These are phyloP conservation scores for Gymnocephalus cernua DNA, from an alignment of 2,113 vertebrate genomes.

Conservation along the genomic window DNA sequence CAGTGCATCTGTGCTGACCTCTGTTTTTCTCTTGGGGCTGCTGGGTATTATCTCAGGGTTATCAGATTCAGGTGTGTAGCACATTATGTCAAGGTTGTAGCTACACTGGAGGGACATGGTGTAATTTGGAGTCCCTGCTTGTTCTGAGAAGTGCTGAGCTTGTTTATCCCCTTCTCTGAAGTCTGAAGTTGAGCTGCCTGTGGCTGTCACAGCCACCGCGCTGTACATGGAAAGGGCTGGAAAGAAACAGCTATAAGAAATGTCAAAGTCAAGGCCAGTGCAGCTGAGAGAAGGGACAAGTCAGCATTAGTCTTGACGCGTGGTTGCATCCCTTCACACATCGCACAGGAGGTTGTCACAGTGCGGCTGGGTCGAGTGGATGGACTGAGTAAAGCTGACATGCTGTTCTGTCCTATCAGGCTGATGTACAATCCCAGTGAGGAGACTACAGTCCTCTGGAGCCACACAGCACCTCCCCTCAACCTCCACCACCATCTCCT, in stretches of 20 bases:
- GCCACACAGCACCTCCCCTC: conserved; percentile 55
- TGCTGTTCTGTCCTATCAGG: conserved; percentile 74
- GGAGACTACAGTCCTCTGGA: conserved; percentile 71
- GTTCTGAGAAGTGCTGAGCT: conserved; percentile 58
- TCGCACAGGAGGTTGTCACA: conserved; percentile 54
- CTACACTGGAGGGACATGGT: conserved; percentile 53
- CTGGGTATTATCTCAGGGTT: conserved; percentile 32
- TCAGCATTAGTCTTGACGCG: conserved; percentile 44
- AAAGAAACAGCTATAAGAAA: conserved; percentile 23
- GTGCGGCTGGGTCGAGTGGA: conserved; percentile 40
- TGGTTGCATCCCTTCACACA: conserved; percentile 63
- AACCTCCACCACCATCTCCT: conserved; percentile 51
- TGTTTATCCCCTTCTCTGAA: conserved; percentile 39
- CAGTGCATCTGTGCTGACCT: conserved; percentile 54
- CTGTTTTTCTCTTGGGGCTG: conserved; percentile 29
- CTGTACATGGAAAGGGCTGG: conserved; percentile 21
- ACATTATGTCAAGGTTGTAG: conserved; percentile 74
- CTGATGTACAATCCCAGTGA: conserved; percentile 74
- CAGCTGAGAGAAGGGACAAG: conserved; percentile 26
- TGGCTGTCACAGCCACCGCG: conserved; percentile 15
- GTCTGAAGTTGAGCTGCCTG: conserved; percentile 14
- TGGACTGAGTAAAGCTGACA: conserved; percentile 68
- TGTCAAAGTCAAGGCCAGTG: conserved; percentile 37
- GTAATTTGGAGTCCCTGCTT: conserved; percentile 59
- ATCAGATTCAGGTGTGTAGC: conserved; percentile 67